Evolutionary conservation across 2,888 invertebrate genomes (phyloP).

Genomic region (Euzophera pinguis): DNA sequence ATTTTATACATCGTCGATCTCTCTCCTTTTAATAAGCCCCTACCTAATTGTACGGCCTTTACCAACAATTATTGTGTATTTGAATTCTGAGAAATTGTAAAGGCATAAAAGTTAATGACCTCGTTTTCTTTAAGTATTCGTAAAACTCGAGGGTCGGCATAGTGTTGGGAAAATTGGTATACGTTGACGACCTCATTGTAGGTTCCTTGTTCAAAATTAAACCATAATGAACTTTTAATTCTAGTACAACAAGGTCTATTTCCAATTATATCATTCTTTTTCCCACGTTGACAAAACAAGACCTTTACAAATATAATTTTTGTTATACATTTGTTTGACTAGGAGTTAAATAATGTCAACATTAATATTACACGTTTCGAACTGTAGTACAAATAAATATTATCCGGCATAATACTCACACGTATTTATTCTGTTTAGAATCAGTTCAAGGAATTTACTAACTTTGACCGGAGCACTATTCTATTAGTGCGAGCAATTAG

Average conservation of each 20-base stretch:
- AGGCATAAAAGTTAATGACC: slow-evolving; percentile 7
- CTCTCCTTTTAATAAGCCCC: neutral
- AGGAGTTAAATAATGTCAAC: neutral
- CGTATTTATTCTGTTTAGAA: slow-evolving; percentile 56
- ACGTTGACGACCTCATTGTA: slow-evolving; percentile 5
- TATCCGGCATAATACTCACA: slow-evolving; percentile 19
- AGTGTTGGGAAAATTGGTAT: neutral
- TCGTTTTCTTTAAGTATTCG: slow-evolving; percentile 8
- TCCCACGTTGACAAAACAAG: slow-evolving; percentile 20
- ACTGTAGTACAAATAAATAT: neutral
- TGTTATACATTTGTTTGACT: neutral
- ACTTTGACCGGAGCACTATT: slow-evolving; percentile 60
- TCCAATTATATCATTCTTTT: slow-evolving; percentile 19
- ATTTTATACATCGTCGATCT: neutral
- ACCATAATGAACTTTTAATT: slow-evolving; percentile 3
- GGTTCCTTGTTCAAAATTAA: neutral
- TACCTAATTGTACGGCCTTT: slow-evolving; percentile 9
- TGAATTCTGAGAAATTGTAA: slow-evolving; percentile 18
- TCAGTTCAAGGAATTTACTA: slow-evolving; percentile 69
- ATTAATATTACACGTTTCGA: neutral
- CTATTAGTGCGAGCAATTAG: slow-evolving; percentile 74
- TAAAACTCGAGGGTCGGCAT: slow-evolving; percentile 3
- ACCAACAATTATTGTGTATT: neutral
- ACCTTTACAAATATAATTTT: slow-evolving; percentile 16
- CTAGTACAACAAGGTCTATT: neutral